phyloP scores from a whole-genome alignment of 2,113 vertebrate species.

The Gorsachius goisagi region DNA sequence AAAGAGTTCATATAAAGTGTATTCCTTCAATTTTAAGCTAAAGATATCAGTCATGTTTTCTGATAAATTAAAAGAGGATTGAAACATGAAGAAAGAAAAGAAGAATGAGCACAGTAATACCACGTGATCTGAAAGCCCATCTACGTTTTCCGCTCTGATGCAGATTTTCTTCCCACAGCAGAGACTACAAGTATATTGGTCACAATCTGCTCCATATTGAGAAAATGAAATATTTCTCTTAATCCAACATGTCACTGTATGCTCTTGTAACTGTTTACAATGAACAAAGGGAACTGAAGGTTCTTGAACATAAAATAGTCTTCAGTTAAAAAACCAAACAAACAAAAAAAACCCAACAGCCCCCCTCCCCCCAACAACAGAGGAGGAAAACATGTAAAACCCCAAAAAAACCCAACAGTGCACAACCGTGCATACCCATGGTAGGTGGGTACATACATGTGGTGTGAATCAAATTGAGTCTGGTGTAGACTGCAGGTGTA shows the following conservation, averaged over 20 bases:
- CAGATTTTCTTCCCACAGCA: neutral
- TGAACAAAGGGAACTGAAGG: neutral
- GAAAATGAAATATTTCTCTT: neutral
- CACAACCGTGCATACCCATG: rapidly evolving
- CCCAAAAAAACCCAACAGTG: neutral
- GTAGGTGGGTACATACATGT: neutral
- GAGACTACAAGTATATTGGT: neutral
- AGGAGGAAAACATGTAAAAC: neutral
- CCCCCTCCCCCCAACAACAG: neutral
- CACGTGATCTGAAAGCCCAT: neutral
- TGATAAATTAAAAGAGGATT: neutral
- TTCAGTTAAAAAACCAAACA: neutral
- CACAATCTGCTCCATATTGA: neutral
- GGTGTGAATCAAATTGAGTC: neutral
- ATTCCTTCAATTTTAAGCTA: neutral
- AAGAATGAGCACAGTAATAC: neutral
- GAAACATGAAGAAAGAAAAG: neutral
- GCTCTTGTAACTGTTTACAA: neutral
- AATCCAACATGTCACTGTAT: neutral
- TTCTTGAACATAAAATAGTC: neutral
- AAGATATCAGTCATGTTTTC: neutral
- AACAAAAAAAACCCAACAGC: no score
- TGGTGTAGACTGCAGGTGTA: neutral
- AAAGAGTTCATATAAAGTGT: neutral
- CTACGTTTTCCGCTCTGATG: neutral